Conservation (phyloP, 2,888 invertebrate genomes). For the Bedellia somnulentella region DNA sequence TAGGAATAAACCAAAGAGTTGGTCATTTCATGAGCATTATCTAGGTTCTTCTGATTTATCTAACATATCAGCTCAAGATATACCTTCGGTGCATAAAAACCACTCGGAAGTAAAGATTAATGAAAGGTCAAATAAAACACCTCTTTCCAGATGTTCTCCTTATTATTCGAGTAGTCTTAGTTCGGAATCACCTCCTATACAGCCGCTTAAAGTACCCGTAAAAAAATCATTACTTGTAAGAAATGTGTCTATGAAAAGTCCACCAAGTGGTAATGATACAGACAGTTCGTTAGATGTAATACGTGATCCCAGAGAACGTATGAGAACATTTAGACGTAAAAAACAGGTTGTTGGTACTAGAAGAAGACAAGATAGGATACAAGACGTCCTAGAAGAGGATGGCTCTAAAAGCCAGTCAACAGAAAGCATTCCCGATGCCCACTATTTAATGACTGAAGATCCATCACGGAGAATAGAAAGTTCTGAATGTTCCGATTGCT, state of each 20-base stretch:
- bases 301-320: conserved; percentile 68
- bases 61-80: conserved; percentile 56
- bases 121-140: conserved; percentile 54
- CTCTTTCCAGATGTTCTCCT: conserved; percentile 70
- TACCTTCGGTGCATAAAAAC: conserved; percentile 46
- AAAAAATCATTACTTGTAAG: conserved; percentile 65
- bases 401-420: conserved; percentile 54
- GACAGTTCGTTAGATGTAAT: conserved; percentile 70
- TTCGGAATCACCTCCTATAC: conserved; percentile 72
- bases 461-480: conserved; percentile 60
- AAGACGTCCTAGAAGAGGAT: conserved; percentile 55
- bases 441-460: conserved; percentile 42
- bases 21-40: conserved; percentile 67
- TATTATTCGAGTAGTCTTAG: conserved; percentile 76
- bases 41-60: conserved; percentile 57
- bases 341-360: conserved; percentile 64
- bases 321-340: conserved; percentile 69
- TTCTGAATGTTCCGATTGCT: conserved; percentile 70
- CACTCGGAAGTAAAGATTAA: conserved; percentile 38
- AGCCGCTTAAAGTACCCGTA: conserved; percentile 65
- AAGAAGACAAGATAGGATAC: conserved; percentile 58
- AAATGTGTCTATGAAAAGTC: conserved; percentile 67
- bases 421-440: conserved; percentile 47
- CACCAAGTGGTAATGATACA: conserved; percentile 74
- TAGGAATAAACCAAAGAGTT: conserved; percentile 62